Evolutionary conservation across 2,797 vertebrate genomes (phyloP).

Genomic region (Hydrocynus forskahlii): DNA sequence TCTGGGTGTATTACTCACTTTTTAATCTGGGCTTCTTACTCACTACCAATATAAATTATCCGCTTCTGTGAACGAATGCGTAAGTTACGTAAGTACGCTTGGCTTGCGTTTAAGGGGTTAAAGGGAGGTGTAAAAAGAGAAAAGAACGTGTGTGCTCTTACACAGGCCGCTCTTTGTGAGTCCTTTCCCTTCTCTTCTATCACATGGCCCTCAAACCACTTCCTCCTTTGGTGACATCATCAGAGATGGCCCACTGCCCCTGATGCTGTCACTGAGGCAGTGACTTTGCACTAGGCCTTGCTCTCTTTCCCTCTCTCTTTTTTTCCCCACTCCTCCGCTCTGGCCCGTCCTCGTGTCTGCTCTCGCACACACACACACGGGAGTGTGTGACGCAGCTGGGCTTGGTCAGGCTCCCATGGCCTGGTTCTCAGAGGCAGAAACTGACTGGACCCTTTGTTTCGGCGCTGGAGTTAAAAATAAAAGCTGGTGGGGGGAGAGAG

Average conservation of each 20-base stretch:
- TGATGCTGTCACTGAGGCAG: conserved; percentile 53
- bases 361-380: conserved; percentile 53
- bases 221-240: conserved; percentile 60
- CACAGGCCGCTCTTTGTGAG: conserved; percentile 37
- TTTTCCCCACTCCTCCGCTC: conserved; percentile 54
- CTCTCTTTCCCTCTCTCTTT: conserved; percentile 30
- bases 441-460: conserved; percentile 67
- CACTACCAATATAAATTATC: neutral
- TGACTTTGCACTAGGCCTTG: conserved; percentile 49
- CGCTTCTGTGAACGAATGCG: neutral
- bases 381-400: conserved; percentile 61
- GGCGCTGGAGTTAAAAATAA: conserved; percentile 64
- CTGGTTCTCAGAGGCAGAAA: conserved; percentile 65
- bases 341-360: conserved; percentile 47
- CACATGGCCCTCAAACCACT: conserved; percentile 52
- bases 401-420: conserved; percentile 63
- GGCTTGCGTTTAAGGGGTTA: neutral
- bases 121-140: neutral
- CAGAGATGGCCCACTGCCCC: conserved; percentile 58
- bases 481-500: conserved; percentile 61
- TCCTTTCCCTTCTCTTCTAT: conserved; percentile 38
- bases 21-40: neutral
- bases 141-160: conserved; percentile 9
- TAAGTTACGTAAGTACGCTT: neutral
- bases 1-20: neutral